Evolutionary conservation across 1,140 invertebrate genomes (phyloP).

Genomic region (Plectrocnemia conspersa): DNA sequence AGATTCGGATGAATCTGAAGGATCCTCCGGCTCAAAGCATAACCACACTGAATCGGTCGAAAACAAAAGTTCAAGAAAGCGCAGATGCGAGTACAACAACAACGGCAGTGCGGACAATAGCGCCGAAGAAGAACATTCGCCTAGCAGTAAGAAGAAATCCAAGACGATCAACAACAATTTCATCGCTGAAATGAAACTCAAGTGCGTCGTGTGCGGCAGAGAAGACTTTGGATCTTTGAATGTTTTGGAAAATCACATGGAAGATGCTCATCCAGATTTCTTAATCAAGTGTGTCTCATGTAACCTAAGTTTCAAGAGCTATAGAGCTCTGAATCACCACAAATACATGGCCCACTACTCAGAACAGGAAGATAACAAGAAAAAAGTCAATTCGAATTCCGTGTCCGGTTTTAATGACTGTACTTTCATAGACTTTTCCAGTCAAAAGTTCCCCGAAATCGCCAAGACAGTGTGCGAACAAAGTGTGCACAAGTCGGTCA

Average conservation of each 20-base stretch:
- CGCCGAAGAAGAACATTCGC: conserved; percentile 48
- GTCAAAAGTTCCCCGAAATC: conserved; percentile 71
- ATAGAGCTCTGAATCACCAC: conserved; percentile 65
- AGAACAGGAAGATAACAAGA: conserved; percentile 39
- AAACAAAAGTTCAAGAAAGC: conserved; percentile 28
- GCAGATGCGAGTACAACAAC: conserved; percentile 44
- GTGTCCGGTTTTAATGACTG: conserved; percentile 67
- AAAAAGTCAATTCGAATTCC: conserved; percentile 37
- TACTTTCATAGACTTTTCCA: conserved; percentile 75
- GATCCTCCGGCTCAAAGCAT: neutral
- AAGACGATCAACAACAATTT: conserved; percentile 46
- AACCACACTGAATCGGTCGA: conserved; percentile 32
- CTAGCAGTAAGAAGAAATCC: conserved; percentile 45
- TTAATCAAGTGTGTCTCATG: conserved; percentile 67
- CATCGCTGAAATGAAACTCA: conserved; percentile 41
- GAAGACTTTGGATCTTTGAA: conserved; percentile 57
- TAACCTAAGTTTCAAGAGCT: conserved; percentile 63
- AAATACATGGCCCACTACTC: conserved; percentile 55
- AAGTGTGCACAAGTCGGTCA: conserved; percentile 59
- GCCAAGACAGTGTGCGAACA: conserved; percentile 68
- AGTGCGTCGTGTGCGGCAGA: conserved; percentile 58
- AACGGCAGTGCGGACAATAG: conserved; percentile 41
- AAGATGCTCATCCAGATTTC: conserved; percentile 65
- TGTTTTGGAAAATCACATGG: conserved; percentile 63
- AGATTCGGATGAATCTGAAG: conserved; percentile 38